A percentile compares a stretch with the other conserved stretches of the same genome.
These are phyloP conservation scores for Scaptomyza hsui DNA, from an alignment of 1,140 invertebrate species.

Conservation along the genomic window DNA sequence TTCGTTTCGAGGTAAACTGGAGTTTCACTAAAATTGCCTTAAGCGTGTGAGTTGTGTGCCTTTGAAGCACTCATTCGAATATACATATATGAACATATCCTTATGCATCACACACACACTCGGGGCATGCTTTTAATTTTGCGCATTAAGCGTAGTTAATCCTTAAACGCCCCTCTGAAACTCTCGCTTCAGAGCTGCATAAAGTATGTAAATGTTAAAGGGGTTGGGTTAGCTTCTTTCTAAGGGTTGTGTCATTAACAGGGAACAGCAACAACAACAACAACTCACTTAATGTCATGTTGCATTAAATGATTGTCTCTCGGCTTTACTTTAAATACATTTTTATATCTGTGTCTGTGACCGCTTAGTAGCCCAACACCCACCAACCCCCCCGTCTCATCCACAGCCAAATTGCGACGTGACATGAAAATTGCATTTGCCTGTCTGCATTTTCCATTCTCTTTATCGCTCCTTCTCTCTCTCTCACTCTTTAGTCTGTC, in stretches of 20 bases:
- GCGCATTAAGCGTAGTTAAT: conserved; percentile 80
- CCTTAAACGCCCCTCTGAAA: conserved; percentile 55
- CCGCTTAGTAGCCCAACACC: conserved; percentile 53
- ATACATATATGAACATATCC: conserved; percentile 40
- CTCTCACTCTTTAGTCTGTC: conserved; percentile 32
- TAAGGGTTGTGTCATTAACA: conserved; percentile 66
- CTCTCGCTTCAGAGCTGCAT: conserved; percentile 5
- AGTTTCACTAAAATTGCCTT: conserved; percentile 68
- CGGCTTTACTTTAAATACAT: conserved; percentile 68
- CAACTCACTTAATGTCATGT: conserved; percentile 69
- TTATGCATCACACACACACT: conserved; percentile 34
- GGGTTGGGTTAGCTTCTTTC: conserved; percentile 6
- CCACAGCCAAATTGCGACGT: conserved; percentile 65
- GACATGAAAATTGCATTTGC: conserved; percentile 81
- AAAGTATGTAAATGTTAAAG: conserved; percentile 40
- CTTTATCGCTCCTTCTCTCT: conserved; percentile 15
- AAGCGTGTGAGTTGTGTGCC: conserved; percentile 62
- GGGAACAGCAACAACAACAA: conserved; percentile 21
- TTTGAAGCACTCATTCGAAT: conserved; percentile 54
- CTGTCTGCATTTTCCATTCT: conserved; percentile 42
- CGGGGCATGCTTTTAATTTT: conserved; percentile 75
- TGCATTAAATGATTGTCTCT: conserved; percentile 76
- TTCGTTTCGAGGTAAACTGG: conserved; percentile 16
- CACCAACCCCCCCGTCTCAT: conserved; percentile 5
- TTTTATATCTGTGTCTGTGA: conserved; percentile 61